phyloP scores from a whole-genome alignment of 2,888 invertebrate genomes.

The Drosophila rellima region DNA sequence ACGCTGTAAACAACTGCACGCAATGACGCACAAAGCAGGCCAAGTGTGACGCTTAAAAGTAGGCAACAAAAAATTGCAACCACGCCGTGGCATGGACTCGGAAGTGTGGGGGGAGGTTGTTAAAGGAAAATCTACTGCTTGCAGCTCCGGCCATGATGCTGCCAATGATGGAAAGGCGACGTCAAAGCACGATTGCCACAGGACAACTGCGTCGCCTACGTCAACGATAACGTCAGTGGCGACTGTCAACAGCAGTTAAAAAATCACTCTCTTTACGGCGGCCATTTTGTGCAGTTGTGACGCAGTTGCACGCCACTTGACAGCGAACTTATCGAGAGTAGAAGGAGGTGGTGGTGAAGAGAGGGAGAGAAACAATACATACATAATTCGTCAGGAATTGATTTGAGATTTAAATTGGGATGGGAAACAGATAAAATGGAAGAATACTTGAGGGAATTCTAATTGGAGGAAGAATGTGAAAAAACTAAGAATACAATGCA shows the following conservation, averaged over 20 bases:
- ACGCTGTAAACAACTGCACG: conserved; percentile 27
- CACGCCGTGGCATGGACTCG: neutral
- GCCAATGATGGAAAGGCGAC: conserved; percentile 30
- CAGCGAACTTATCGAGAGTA: conserved; percentile 43
- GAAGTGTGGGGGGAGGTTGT: neutral
- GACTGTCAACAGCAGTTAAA: conserved; percentile 35
- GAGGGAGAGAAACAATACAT: neutral
- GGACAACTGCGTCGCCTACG: conserved; percentile 2
- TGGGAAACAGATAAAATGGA: neutral
- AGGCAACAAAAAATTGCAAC: conserved; percentile 39
- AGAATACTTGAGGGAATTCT: neutral
- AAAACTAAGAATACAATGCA: neutral
- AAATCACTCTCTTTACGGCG: conserved; percentile 19
- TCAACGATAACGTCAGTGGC: conserved; percentile 7
- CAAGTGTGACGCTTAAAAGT: conserved; percentile 43
- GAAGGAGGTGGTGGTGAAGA: neutral
- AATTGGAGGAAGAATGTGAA: neutral
- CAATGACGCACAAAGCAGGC: conserved; percentile 44
- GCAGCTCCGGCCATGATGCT: conserved; percentile 7
- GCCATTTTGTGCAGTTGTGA: conserved; percentile 25
- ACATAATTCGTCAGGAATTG: neutral
- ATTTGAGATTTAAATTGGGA: neutral
- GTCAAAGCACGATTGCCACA: conserved; percentile 10
- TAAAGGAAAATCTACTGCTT: neutral
- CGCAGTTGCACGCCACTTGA: conserved; percentile 35